These are phyloP conservation scores for Drosophila mimica DNA, from an alignment of 2,888 invertebrate species.

Conservation along the genomic window DNA sequence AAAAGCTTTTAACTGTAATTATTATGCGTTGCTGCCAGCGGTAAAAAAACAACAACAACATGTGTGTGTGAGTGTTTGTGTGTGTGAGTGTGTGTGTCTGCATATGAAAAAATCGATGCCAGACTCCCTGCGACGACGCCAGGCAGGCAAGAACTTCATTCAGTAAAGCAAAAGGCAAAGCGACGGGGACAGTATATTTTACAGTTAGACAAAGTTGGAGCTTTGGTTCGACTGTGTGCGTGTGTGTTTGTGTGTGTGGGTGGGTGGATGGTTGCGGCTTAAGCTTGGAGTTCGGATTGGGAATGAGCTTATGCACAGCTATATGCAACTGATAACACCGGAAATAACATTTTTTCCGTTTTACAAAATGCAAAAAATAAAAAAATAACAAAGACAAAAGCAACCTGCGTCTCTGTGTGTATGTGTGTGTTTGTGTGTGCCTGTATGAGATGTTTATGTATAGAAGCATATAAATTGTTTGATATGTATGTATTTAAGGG, in stretches of 20 bases:
- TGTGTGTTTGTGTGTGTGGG: conserved; percentile 29
- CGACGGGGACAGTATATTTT: conserved; percentile 64
- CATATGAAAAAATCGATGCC: conserved; percentile 79
- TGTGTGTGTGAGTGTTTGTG: conserved; percentile 23
- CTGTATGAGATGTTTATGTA: conserved; percentile 65
- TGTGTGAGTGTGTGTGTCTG: conserved; percentile 53
- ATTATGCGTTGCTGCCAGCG: conserved; percentile 42
- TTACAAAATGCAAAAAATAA: conserved; percentile 50
- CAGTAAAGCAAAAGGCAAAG: conserved; percentile 68
- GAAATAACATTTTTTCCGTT: conserved; percentile 70
- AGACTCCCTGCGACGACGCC: conserved; percentile 72
- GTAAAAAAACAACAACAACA: conserved; percentile 34
- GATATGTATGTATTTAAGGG: conserved; percentile 31
- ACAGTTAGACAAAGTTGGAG: conserved; percentile 74
- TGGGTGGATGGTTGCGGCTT: conserved; percentile 36
- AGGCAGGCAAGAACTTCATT: conserved; percentile 67
- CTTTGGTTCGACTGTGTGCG: conserved; percentile 23
- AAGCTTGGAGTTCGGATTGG: conserved; percentile 39
- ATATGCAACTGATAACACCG: conserved; percentile 66
- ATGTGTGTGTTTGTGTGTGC: conserved; percentile 20
- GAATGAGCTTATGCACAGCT: conserved; percentile 47
- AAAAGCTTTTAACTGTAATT: conserved; percentile 69
- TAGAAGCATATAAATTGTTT: conserved; percentile 52
- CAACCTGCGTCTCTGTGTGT: conserved; percentile 14
- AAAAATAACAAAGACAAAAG: conserved; percentile 30